These are phyloP conservation scores for Typhlomys cinereus DNA, from an alignment of 2,113 vertebrate genomes.

Conservation along the genomic window DNA sequence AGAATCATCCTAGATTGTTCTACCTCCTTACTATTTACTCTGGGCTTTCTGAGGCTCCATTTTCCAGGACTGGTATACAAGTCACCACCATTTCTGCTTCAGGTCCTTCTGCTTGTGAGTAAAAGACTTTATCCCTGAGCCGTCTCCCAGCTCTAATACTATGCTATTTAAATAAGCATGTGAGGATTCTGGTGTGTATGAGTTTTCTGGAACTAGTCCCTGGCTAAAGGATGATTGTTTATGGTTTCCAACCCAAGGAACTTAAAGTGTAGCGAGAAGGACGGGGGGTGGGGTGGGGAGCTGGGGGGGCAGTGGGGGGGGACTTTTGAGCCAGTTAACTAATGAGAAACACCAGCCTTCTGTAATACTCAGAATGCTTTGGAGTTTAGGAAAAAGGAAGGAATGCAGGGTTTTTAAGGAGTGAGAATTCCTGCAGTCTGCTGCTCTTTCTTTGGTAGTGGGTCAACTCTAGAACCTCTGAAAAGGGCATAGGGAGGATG, in stretches of 20 bases:
- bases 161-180: background rate
- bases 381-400: slow-evolving; percentile 6
- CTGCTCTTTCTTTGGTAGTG: background rate
- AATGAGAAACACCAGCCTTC: background rate
- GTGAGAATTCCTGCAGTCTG: background rate
- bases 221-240: background rate
- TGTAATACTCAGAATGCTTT: background rate
- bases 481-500: background rate
- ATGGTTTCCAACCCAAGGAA: background rate
- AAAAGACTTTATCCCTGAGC: too few relatives aligned
- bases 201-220: background rate
- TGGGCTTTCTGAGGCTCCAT: too few relatives aligned
- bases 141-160: too few relatives aligned
- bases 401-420: background rate
- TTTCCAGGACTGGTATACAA: too few relatives aligned
- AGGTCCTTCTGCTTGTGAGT: too few relatives aligned
- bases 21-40: too few relatives aligned
- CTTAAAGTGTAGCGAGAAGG: background rate
- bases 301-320: too few relatives aligned
- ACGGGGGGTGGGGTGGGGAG: too few relatives aligned
- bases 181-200: background rate
- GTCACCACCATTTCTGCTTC: too few relatives aligned
- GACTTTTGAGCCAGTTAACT: background rate
- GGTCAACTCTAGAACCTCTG: background rate
- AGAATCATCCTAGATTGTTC: too few relatives aligned